These are phyloP conservation scores for Setipinna tenuifilis DNA, from an alignment of 2,797 vertebrate species.

Conservation along the genomic window DNA sequence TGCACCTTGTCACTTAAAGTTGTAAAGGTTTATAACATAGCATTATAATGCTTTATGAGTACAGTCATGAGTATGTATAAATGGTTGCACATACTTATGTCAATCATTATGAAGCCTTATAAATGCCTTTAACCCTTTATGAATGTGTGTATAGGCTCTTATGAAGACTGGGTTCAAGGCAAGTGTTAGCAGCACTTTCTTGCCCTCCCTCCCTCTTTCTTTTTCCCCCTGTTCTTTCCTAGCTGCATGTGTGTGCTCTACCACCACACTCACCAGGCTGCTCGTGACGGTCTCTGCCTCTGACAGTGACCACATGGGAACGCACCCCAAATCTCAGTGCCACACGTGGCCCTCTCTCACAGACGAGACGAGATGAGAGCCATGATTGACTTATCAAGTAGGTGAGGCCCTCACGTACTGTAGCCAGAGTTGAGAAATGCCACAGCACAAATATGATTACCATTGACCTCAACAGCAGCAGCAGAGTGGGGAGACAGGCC, in stretches of 20 bases:
- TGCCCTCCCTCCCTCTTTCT: neutral
- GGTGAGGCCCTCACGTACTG: conserved; percentile 27
- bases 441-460: conserved; percentile 72
- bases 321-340: too few species aligned
- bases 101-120: too few species aligned
- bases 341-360: neutral
- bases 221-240: neutral
- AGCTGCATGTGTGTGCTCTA: neutral
- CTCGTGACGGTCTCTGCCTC: neutral
- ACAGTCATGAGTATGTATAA: too few species aligned
- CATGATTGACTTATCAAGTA: conserved; percentile 2
- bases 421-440: conserved; percentile 78
- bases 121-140: too few species aligned
- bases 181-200: too few species aligned
- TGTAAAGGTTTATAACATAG: too few species aligned
- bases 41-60: too few species aligned
- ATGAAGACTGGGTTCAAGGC: too few species aligned
- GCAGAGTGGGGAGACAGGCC: conserved; percentile 51
- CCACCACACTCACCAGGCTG: neutral
- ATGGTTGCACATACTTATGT: too few species aligned
- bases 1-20: too few species aligned
- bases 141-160: too few species aligned
- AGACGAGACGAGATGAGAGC: neutral
- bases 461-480: conserved; percentile 37
- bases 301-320: neutral